Percentiles rank a stretch among this genome's conserved stretches.
Conservation (phyloP, 2,797 vertebrate species). For the Liasis olivaceus region DNA sequence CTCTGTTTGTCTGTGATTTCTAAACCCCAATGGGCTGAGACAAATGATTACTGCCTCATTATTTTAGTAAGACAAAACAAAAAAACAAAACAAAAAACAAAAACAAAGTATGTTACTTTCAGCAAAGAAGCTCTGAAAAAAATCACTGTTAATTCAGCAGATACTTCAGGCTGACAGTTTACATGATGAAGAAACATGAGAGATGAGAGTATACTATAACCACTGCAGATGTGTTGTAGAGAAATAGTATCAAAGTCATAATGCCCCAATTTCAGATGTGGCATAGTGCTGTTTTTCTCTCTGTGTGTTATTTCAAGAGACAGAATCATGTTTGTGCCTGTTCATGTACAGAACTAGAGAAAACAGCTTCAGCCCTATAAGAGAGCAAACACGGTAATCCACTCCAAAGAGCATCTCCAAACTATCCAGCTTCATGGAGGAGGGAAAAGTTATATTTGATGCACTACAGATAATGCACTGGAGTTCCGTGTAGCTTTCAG, state of each 20-base stretch:
- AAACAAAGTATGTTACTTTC: slow-evolving; percentile 15
- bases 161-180: slow-evolving; percentile 39
- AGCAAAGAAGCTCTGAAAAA: slow-evolving; percentile 36
- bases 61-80: slow-evolving; percentile 7
- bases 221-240: slow-evolving; percentile 41
- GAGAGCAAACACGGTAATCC: background rate
- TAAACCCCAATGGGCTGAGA: slow-evolving; percentile 22
- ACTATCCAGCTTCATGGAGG: background rate
- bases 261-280: background rate
- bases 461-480: background rate
- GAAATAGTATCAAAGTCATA: slow-evolving; percentile 7
- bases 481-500: background rate
- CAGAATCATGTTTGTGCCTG: background rate
- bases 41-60: slow-evolving; percentile 11
- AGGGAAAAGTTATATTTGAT: background rate
- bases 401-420: background rate
- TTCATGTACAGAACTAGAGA: background rate
- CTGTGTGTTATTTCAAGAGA: background rate
- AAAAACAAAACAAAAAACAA: slow-evolving; percentile 32
- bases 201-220: slow-evolving; percentile 25
- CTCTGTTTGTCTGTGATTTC: slow-evolving; percentile 22
- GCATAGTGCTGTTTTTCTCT: background rate
- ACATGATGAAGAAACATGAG: slow-evolving; percentile 40
- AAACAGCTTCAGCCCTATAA: background rate
- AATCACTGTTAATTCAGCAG: slow-evolving; percentile 31